Conservation (phyloP, 2,113 vertebrate genomes). For the Bettongia penicillata region DNA sequence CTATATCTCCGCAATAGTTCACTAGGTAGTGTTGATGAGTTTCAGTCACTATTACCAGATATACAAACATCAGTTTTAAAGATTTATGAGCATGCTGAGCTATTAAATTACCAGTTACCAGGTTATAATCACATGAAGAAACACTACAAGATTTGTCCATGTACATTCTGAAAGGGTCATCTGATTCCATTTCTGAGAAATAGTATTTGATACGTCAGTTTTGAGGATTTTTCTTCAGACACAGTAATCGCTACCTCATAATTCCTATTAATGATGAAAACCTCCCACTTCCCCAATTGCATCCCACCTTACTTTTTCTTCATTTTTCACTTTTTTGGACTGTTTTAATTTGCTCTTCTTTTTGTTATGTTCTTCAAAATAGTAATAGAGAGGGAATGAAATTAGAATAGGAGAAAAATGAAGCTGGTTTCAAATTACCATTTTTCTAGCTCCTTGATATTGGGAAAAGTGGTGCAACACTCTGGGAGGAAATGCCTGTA, state of each 20-base stretch:
- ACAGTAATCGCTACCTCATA: too few relatives aligned
- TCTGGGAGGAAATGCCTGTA: neutral
- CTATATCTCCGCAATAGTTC: neutral
- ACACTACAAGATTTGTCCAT: too few relatives aligned
- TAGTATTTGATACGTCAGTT: neutral
- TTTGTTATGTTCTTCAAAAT: neutral
- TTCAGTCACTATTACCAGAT: too few relatives aligned
- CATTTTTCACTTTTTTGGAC: neutral
- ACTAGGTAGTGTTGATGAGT: too few relatives aligned
- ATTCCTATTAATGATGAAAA: neutral
- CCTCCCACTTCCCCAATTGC: neutral
- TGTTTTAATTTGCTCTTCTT: neutral
- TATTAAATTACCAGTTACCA: too few relatives aligned
- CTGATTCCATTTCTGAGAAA: neutral
- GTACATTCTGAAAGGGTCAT: neutral
- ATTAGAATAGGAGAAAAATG: neutral
- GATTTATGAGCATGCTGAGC: too few relatives aligned
- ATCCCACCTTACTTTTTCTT: neutral
- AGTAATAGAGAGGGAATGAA: rapidly evolving
- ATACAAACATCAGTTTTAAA: too few relatives aligned
- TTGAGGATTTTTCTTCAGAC: neutral
- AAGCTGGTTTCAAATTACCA: neutral
- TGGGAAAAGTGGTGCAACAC: neutral
- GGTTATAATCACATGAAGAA: too few relatives aligned
- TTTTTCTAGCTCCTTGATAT: neutral